A percentile compares a stretch with the other conserved stretches of the same genome.
phyloP scores from a whole-genome alignment of 2,113 vertebrate genomes.

The Illadopsis cleaveri region DNA sequence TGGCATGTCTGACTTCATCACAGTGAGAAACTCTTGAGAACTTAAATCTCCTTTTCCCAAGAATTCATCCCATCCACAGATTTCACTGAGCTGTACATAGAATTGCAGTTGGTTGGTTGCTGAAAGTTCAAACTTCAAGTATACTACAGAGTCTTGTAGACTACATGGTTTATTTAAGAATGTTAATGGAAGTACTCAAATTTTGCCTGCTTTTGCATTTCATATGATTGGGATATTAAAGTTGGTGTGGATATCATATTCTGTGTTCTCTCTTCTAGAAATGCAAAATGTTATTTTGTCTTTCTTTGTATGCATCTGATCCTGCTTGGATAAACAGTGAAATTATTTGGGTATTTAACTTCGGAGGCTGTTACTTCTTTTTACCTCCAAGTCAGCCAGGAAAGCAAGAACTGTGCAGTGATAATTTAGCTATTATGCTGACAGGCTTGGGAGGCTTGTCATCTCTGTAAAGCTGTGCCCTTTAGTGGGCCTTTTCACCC shows the following conservation, averaged over 20 bases:
- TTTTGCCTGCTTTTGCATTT: background rate
- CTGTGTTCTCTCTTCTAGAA: background rate
- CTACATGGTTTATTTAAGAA: background rate
- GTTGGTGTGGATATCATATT: background rate
- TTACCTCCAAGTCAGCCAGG: background rate
- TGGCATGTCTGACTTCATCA: background rate
- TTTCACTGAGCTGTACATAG: background rate
- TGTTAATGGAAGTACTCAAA: background rate
- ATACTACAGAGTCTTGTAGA: background rate
- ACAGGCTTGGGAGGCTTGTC: background rate
- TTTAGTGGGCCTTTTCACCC: background rate
- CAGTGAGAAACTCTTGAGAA: background rate
- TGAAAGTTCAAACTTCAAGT: background rate
- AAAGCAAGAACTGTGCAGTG: background rate
- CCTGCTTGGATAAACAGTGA: background rate
- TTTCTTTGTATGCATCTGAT: background rate
- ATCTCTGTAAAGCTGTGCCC: background rate
- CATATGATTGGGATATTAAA: background rate
- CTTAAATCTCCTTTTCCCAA: background rate
- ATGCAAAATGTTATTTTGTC: background rate
- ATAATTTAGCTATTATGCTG: background rate
- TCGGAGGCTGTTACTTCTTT: background rate
- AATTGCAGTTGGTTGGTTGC: background rate
- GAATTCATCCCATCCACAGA: background rate
- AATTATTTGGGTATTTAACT: background rate